Conservation (phyloP, 2,113 vertebrate genomes). For the Tachycineta bicolor region DNA sequence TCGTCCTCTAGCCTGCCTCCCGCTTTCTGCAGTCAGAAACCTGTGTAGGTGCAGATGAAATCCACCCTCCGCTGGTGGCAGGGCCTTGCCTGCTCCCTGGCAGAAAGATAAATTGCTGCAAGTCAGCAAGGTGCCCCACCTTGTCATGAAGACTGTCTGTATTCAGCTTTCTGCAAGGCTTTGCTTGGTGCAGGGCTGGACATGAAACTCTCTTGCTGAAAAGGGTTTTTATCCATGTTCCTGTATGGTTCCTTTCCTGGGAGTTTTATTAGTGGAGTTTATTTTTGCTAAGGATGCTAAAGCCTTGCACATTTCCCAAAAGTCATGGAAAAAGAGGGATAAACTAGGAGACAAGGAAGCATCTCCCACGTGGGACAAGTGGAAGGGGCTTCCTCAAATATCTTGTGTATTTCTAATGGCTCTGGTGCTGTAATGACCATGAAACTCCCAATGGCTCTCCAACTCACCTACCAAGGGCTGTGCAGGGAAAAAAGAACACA, state of each 20-base stretch:
- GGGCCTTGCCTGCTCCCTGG: not conserved
- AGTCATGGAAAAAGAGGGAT: not conserved
- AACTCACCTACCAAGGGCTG: not conserved
- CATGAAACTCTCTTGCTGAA: not conserved
- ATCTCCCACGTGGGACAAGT: not conserved
- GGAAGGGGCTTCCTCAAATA: not conserved
- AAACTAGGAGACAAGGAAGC: not conserved
- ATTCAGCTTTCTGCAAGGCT: not conserved
- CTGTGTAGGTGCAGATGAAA: not conserved
- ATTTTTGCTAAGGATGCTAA: constrained; percentile 6
- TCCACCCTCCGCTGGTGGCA: not conserved
- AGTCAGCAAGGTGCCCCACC: not conserved
- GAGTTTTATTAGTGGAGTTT: constrained; percentile 39
- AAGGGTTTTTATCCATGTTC: not conserved
- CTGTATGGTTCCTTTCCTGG: not conserved
- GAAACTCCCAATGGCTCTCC: not conserved
- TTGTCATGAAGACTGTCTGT: not conserved
- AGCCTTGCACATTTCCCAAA: not conserved
- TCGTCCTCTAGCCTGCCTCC: not conserved
- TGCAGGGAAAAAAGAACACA: not conserved
- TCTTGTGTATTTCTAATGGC: not conserved
- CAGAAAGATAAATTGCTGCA: not conserved
- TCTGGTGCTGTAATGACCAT: not conserved
- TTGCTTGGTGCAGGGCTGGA: not conserved
- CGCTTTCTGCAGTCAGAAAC: not conserved